Base-by-base conservation (phyloP, 1,140 invertebrate genomes). In the Drosophila sp. region DNA sequence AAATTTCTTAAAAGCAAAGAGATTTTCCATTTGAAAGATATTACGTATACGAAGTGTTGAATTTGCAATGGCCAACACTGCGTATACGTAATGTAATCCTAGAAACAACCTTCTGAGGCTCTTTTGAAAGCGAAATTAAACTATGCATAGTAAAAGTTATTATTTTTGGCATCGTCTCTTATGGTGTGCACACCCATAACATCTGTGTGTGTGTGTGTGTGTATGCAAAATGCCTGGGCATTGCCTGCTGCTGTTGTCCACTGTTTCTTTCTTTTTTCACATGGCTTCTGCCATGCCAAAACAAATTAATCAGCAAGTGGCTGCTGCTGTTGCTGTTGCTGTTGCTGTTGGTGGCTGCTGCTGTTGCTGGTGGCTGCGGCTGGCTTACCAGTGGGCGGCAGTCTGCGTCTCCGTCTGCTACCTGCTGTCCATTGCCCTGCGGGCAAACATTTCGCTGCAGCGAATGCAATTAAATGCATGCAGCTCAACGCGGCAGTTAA, bases 401-500 rank as follows among this genome's bases (percentile, higher is more conserved):
- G 60, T 41, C 8, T 33, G 44, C 66, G 58, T 60, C 8, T 33
- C 32, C 66, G 58, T 60, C 11, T 62, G 69, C 78, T 84, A 80
- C 69, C 76, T 76, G 81, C 66, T 90, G 79, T 69, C 72, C 62
- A 58, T 40, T 70, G 73, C 73, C 85, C 86, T 90, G 68, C 56
- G 69, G 85, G 71, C 67, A 60, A 69, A 75, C 78, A 75, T 63
- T 75, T 76, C 41, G 38, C 65, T 66, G 78, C 62, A 60, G 55
- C 66, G 79, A 83, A 76, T 83, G 82, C 82, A 86, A 86, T 86
- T 86, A 86, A 86, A 86, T 86, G 82, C 75, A 81, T 77, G 76
- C 79, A 74, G 79, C 38, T 79, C 17, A 70, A 72, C 74, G 82
- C 67, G 70, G 84, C 84, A 83, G 84, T 89, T 89, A 89, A 89